Conservation (phyloP, 1,140 invertebrate genomes). For the Penaeus japonicus region DNA sequence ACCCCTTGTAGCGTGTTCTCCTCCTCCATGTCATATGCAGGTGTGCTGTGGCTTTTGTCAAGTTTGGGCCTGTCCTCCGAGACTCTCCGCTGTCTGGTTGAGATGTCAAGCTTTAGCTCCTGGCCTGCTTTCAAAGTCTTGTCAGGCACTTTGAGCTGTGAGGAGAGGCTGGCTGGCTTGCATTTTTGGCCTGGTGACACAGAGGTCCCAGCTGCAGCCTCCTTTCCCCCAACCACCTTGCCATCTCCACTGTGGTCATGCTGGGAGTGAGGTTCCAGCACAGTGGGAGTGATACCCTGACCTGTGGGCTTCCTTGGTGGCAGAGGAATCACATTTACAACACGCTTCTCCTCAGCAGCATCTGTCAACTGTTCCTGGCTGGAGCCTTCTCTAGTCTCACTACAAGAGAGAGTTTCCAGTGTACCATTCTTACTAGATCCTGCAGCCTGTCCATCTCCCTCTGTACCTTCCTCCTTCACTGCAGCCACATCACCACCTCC, state of each 20-base stretch:
- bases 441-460: background rate
- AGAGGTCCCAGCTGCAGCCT: no score
- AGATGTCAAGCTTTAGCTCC: background rate
- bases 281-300: constrained; percentile 7
- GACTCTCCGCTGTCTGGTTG: constrained; percentile 24
- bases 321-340: constrained; percentile 42
- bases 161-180: background rate
- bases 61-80: constrained; percentile 63
- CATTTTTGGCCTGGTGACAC: background rate
- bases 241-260: background rate
- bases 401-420: background rate
- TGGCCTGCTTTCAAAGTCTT: background rate
- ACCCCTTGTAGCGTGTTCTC: constrained; percentile 10
- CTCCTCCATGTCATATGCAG: constrained; percentile 71
- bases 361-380: background rate
- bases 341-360: constrained; percentile 9
- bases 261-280: background rate
- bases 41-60: constrained; percentile 80
- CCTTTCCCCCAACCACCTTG: background rate
- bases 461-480: background rate
- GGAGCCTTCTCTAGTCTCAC: background rate
- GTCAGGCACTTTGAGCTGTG: background rate
- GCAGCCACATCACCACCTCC: background rate
- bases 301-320: constrained; percentile 67
- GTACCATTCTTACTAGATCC: background rate